phyloP scores from a whole-genome alignment of 2,113 vertebrate genomes.

The Hippocampus mohnikei region DNA sequence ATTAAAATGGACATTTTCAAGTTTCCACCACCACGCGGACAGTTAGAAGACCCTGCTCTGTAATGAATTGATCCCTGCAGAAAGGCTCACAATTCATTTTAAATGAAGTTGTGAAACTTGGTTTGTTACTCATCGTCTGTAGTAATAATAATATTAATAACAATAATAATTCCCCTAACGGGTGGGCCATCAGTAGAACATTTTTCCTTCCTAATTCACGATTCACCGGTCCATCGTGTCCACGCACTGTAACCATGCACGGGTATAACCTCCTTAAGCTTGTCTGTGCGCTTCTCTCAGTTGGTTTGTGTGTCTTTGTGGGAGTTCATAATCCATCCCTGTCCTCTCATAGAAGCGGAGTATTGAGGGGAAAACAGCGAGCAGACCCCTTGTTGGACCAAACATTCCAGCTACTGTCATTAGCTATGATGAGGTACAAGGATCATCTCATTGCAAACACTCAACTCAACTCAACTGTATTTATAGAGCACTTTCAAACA shows the following conservation, averaged over 20 bases:
- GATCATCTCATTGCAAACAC: slow-evolving; percentile 19
- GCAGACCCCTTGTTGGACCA: slow-evolving; percentile 70
- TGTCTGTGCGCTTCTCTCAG: slow-evolving; percentile 23
- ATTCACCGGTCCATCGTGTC: slow-evolving; percentile 21
- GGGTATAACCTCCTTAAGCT: slow-evolving; percentile 25
- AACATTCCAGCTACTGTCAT: slow-evolving; percentile 71
- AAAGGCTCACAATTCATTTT: too few relatives aligned
- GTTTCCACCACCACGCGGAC: too few relatives aligned
- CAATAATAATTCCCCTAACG: neutral
- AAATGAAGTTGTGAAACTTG: too few relatives aligned
- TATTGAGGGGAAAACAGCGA: slow-evolving; percentile 70
- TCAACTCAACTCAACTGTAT: too few relatives aligned
- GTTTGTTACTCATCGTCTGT: too few relatives aligned
- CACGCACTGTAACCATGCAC: slow-evolving; percentile 19
- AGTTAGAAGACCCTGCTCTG: too few relatives aligned
- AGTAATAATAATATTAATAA: too few relatives aligned
- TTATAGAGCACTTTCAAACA: too few relatives aligned
- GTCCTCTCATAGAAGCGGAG: slow-evolving; percentile 70
- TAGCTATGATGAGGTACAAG: slow-evolving; percentile 78
- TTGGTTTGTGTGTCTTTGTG: slow-evolving; percentile 41
- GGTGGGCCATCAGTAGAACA: neutral
- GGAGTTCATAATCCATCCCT: slow-evolving; percentile 61
- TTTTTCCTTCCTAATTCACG: slow-evolving; percentile 20
- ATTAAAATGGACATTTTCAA: too few relatives aligned
- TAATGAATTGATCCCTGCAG: too few relatives aligned